phyloP scores from a whole-genome alignment of 2,797 vertebrate genomes.

The Falco peregrinus region DNA sequence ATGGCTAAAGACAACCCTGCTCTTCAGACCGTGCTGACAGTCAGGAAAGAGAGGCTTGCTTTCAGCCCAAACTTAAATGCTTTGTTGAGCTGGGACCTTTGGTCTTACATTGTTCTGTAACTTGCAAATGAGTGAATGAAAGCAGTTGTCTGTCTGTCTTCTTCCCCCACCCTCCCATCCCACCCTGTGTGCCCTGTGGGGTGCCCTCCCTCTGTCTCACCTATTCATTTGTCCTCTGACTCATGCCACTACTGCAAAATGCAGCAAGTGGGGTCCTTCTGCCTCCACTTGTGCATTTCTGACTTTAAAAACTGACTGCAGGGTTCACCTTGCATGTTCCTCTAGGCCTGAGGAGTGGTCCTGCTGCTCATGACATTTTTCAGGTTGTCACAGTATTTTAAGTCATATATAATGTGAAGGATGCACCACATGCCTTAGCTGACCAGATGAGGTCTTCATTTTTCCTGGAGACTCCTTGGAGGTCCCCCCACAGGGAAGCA shows the following conservation, averaged over 20 bases:
- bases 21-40: not conserved
- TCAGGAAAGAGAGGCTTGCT: not conserved
- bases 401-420: not conserved
- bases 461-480: not conserved
- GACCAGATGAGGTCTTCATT: not conserved
- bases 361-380: not conserved
- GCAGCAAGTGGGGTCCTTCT: not conserved
- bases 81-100: not conserved
- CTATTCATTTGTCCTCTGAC: not conserved
- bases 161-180: not conserved
- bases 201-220: not conserved
- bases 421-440: not conserved
- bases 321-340: not conserved
- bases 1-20: not conserved
- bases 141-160: not conserved
- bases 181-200: not conserved
- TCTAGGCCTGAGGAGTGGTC: not conserved
- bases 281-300: not conserved
- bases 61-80: not conserved
- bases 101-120: not conserved
- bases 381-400: not conserved
- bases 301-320: not conserved
- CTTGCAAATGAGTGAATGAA: not conserved
- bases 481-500: accelerated
- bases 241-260: not conserved